These are phyloP conservation scores for Peribatodes rhomboidaria DNA, from an alignment of 2,888 invertebrate genomes.

Conservation along the genomic window DNA sequence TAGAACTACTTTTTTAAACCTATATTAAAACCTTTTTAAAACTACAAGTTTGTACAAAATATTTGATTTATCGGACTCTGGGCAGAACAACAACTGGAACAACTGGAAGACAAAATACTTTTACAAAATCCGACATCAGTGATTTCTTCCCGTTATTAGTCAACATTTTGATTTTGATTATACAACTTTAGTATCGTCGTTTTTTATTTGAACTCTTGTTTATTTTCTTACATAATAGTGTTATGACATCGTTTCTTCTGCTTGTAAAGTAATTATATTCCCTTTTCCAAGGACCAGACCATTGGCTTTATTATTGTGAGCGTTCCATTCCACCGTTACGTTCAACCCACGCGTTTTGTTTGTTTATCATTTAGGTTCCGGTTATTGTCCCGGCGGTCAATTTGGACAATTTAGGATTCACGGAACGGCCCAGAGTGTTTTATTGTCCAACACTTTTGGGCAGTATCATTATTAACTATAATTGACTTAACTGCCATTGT, in stretches of 20 bases:
- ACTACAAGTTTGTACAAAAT: too few species aligned
- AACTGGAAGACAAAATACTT: too few species aligned
- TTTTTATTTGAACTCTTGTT: background rate
- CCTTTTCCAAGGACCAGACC: conserved; percentile 7
- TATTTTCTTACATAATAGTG: background rate
- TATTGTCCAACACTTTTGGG: conserved; percentile 55
- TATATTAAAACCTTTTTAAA: too few species aligned
- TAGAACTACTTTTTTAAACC: too few species aligned
- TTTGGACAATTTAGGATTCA: conserved; percentile 47
- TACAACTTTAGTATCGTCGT: too few species aligned
- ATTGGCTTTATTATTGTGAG: conserved; percentile 21
- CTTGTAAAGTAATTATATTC: conserved; percentile 21
- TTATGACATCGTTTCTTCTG: conserved; percentile 1
- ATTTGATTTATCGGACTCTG: too few species aligned
- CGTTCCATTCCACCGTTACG: conserved; percentile 44
- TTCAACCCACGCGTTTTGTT: conserved; percentile 51
- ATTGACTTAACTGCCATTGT: conserved; percentile 53
- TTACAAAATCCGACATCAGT: too few species aligned
- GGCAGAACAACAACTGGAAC: too few species aligned
- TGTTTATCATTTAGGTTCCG: conserved; percentile 52
- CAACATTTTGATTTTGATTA: too few species aligned
- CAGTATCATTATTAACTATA: conserved; percentile 51
- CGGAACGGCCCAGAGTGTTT: conserved; percentile 49
- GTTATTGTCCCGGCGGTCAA: conserved; percentile 51
- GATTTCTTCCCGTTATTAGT: too few species aligned